Evolutionary conservation across 2,888 invertebrate species (phyloP).

Genomic region (Helobdella robusta): DNA sequence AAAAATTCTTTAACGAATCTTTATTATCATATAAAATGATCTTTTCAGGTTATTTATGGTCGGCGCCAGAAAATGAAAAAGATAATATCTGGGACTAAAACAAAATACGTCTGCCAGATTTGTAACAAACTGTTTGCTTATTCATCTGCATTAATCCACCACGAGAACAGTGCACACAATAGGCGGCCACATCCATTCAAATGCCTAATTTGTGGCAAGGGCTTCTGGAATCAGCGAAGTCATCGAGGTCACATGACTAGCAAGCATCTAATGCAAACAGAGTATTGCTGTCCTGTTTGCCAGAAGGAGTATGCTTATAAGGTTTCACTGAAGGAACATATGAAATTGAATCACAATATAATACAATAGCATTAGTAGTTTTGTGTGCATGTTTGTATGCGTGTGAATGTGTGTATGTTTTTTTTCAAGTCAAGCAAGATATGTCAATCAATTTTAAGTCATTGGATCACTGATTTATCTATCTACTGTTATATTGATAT

Average conservation of each 20-base stretch:
- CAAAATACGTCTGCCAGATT: constrained; percentile 17
- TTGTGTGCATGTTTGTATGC: too few species aligned
- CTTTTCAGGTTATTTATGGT: too few species aligned
- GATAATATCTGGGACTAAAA: too few species aligned
- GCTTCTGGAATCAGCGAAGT: constrained; percentile 20
- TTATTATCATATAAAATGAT: too few species aligned
- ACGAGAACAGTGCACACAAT: constrained; percentile 25
- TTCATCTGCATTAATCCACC: constrained; percentile 14
- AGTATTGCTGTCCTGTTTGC: constrained; percentile 23
- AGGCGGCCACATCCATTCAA: constrained; percentile 20
- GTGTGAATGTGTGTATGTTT: too few species aligned
- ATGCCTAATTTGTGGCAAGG: constrained; percentile 27
- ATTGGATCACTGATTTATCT: too few species aligned
- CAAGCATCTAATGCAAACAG: constrained; percentile 23
- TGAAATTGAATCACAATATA: constrained; percentile 17
- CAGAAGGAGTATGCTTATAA: constrained; percentile 24
- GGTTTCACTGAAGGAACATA: constrained; percentile 23
- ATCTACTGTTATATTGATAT: too few species aligned
- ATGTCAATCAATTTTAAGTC: too few species aligned
- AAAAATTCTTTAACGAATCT: too few species aligned
- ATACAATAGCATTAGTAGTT: too few species aligned
- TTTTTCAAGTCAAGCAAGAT: too few species aligned
- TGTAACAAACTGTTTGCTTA: constrained; percentile 18
- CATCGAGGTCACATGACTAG: constrained; percentile 27
- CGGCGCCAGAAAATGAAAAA: too few species aligned